A percentile compares a stretch with the other conserved stretches of the same genome.
Conservation (phyloP, 2,113 vertebrate species). For the Herpetotheres cachinnans region DNA sequence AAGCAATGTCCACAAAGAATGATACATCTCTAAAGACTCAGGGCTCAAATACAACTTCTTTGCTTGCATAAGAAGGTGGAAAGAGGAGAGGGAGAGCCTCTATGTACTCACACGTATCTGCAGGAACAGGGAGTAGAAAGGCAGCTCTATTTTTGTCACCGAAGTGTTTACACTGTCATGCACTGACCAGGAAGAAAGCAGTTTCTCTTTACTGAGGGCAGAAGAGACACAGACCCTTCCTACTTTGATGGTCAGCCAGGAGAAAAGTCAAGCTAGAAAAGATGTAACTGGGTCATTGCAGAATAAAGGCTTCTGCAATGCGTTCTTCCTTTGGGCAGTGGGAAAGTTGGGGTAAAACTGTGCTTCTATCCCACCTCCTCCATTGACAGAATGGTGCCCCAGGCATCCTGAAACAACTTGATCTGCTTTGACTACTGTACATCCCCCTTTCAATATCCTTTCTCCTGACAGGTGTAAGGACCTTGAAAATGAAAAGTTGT, state of each 20-base stretch:
- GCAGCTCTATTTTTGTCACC: background rate
- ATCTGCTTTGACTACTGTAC: background rate
- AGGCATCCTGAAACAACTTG: background rate
- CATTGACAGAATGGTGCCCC: rapidly evolving
- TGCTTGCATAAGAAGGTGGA: background rate
- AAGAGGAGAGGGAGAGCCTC: background rate
- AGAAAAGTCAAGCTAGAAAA: background rate
- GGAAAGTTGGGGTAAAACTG: background rate
- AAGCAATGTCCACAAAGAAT: background rate
- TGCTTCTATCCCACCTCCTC: background rate
- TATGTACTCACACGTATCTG: background rate
- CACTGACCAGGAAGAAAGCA: background rate
- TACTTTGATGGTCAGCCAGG: background rate
- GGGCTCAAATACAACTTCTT: background rate
- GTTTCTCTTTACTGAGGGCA: background rate
- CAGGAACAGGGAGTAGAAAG: background rate
- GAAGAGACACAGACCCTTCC: background rate
- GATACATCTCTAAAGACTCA: background rate
- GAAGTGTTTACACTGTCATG: background rate
- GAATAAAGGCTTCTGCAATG: background rate
- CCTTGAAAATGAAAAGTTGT: background rate
- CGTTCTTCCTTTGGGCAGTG: background rate
- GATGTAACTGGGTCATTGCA: background rate
- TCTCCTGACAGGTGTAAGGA: background rate
- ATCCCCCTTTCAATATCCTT: background rate